Evolutionary conservation across 1,140 invertebrate species (phyloP).

Genomic region (Macrocentrus cingulum): DNA sequence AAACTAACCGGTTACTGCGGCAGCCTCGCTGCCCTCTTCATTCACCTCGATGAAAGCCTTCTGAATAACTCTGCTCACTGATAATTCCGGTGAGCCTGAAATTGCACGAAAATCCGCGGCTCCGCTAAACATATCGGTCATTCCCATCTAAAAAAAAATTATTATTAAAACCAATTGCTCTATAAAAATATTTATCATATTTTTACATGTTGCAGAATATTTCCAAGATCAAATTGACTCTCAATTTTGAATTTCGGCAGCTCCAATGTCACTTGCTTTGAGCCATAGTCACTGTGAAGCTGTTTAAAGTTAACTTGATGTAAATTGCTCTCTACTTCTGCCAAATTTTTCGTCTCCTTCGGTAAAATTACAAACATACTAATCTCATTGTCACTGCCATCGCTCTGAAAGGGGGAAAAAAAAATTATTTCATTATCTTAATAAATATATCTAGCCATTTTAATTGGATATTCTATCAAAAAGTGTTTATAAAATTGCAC

Average conservation of each 20-base stretch:
- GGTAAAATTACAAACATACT: constrained; percentile 65
- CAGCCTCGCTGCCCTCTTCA: constrained; percentile 63
- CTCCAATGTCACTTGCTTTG: constrained; percentile 54
- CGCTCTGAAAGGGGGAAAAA: constrained; percentile 48
- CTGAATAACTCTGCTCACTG: constrained; percentile 60
- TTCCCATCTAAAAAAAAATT: constrained; percentile 58
- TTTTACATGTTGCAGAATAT: constrained; percentile 62
- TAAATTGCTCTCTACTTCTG: constrained; percentile 58
- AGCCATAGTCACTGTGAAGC: constrained; percentile 36
- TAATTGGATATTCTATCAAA: neutral
- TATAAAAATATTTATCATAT: too few relatives aligned
- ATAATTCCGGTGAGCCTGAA: constrained; percentile 48
- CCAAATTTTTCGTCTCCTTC: constrained; percentile 58
- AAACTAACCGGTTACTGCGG: constrained; percentile 52
- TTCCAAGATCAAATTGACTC: constrained; percentile 61
- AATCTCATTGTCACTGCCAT: constrained; percentile 42
- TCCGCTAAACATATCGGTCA: constrained; percentile 62
- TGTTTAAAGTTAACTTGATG: constrained; percentile 50
- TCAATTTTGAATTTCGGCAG: constrained; percentile 76
- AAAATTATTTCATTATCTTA: constrained; percentile 2
- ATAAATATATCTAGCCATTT: too few relatives aligned
- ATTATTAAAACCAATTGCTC: too few relatives aligned
- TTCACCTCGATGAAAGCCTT: constrained; percentile 64
- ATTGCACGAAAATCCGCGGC: constrained; percentile 66
- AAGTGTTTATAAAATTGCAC: neutral